Conservation (phyloP, 2,113 vertebrate genomes). For the Takifugu flavidus region DNA sequence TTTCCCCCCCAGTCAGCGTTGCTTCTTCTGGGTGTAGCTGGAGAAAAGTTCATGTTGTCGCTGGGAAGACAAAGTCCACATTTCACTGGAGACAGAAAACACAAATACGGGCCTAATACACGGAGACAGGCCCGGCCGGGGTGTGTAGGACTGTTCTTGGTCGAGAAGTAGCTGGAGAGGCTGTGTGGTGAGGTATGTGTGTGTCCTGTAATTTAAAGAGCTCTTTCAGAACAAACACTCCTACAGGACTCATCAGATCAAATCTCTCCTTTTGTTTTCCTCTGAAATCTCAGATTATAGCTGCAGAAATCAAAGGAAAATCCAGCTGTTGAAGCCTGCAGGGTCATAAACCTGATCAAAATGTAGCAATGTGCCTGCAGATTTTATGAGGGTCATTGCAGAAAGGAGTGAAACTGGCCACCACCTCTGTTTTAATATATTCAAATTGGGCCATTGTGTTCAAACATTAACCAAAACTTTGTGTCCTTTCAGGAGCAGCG, state of each 20-base stretch:
- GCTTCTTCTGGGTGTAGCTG: slow-evolving; percentile 57
- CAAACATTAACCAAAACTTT: slow-evolving; percentile 69
- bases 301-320: slow-evolving; percentile 20
- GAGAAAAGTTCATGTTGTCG: slow-evolving; percentile 34
- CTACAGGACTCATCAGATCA: too few relatives aligned
- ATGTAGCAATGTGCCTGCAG: slow-evolving; percentile 36
- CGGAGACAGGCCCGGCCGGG: slow-evolving; percentile 8
- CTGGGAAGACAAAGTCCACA: neutral
- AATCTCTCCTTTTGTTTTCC: neutral
- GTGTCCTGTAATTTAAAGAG: neutral
- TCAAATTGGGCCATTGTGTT: slow-evolving; percentile 57
- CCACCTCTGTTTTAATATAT: slow-evolving; percentile 55
- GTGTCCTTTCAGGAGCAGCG: slow-evolving; percentile 47
- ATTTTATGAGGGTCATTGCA: slow-evolving; percentile 36
- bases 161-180: neutral
- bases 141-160: neutral
- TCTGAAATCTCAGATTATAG: neutral
- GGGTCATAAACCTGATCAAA: slow-evolving; percentile 14
- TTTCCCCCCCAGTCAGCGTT: slow-evolving; percentile 25
- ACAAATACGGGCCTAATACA: slow-evolving; percentile 15
- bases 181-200: neutral
- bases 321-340: slow-evolving; percentile 2
- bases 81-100: slow-evolving; percentile 27
- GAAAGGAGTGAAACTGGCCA: slow-evolving; percentile 39
- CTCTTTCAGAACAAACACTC: neutral